Evolutionary conservation across 1,140 invertebrate species (phyloP).

Genomic region (Drepana arcuata): DNA sequence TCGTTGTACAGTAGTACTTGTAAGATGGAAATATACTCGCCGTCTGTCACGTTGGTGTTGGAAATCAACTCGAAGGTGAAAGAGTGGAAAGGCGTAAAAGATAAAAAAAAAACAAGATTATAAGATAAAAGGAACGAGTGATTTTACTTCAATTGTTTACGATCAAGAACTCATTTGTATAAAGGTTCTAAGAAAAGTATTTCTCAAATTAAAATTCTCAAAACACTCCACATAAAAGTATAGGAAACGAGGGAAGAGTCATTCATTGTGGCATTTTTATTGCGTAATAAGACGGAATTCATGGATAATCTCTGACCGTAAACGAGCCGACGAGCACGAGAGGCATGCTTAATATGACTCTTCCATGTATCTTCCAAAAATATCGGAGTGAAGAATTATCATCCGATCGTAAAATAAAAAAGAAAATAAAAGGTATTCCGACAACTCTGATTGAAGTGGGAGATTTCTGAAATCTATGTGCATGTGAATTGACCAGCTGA

Average conservation of each 20-base stretch:
- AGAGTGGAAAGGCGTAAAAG: conserved; percentile 1
- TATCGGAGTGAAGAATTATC: too few relatives aligned
- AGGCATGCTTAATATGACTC: conserved; percentile 35
- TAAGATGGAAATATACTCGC: too few relatives aligned
- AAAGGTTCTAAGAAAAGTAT: conserved; percentile 16
- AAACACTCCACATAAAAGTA: conserved; percentile 29
- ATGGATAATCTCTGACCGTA: conserved; percentile 40
- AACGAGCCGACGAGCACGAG: conserved; percentile 28
- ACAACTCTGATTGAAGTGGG: too few relatives aligned
- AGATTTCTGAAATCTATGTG: too few relatives aligned
- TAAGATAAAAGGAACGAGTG: conserved; percentile 8
- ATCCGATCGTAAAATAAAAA: too few relatives aligned
- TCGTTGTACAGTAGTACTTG: too few relatives aligned
- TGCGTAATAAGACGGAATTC: conserved; percentile 39
- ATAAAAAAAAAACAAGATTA: conserved; percentile 7
- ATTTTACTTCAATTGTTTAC: conserved; percentile 1
- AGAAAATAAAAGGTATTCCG: too few relatives aligned
- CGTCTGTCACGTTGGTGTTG: too few relatives aligned
- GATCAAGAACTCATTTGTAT: conserved; percentile 2
- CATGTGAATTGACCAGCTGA: too few relatives aligned
- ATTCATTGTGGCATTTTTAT: conserved; percentile 48
- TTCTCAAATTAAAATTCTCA: conserved; percentile 32
- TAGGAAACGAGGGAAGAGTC: conserved; percentile 17
- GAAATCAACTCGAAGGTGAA: conserved; percentile 4
- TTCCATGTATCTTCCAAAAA: not conserved